A percentile compares a stretch with the other conserved stretches of the same genome.
Conservation (phyloP, 2,113 vertebrate species). For the Petroica traversi region DNA sequence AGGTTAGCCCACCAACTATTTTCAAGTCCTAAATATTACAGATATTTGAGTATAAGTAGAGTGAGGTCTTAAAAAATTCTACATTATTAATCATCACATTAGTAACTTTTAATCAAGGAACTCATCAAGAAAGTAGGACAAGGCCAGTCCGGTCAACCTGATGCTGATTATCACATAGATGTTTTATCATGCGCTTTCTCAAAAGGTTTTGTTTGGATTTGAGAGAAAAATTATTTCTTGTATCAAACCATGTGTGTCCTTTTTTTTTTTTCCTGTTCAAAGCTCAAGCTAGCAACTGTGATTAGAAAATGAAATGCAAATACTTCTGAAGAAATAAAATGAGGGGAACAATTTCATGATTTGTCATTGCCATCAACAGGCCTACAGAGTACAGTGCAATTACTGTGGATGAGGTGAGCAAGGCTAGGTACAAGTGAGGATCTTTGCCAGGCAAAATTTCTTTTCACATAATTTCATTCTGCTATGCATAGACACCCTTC, state of each 20-base stretch:
- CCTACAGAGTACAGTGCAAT: not conserved
- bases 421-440: not conserved
- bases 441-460: not conserved
- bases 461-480: not conserved
- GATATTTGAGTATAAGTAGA: not conserved
- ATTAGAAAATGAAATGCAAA: constrained; percentile 53
- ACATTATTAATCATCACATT: not conserved
- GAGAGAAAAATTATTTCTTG: constrained; percentile 11
- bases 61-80: not conserved
- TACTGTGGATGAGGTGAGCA: not conserved
- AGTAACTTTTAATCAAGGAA: constrained; percentile 28
- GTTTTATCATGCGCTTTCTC: not conserved
- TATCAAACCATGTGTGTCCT: not conserved
- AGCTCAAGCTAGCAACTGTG: not conserved
- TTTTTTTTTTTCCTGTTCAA: not conserved
- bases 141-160: not conserved
- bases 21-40: not conserved
- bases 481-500: not conserved
- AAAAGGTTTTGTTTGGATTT: constrained; percentile 2
- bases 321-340: not conserved
- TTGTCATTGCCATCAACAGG: not conserved
- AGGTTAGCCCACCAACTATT: not conserved
- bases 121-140: constrained; percentile 13
- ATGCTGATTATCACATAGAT: not conserved
- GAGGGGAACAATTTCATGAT: not conserved